phyloP scores from a whole-genome alignment of 2,797 vertebrate genomes.

The Esox lucius region DNA sequence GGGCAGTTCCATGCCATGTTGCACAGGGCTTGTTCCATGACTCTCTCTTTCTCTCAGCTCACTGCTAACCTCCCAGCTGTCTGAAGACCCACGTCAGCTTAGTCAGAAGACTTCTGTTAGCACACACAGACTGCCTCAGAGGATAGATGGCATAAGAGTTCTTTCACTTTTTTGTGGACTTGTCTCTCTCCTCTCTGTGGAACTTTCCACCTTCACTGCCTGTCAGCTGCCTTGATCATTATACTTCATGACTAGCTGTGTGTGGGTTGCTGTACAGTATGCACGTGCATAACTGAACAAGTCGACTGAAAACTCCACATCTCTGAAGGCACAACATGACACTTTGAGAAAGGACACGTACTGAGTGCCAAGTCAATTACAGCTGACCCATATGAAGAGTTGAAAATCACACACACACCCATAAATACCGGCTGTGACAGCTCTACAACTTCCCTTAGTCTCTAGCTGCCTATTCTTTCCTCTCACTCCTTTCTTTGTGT shows the following conservation, averaged over 20 bases:
- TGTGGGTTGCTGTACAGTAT: neutral
- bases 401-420: neutral
- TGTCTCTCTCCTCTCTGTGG: neutral
- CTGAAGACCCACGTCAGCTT: neutral
- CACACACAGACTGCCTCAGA: neutral
- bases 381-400: neutral
- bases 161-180: neutral
- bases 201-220: neutral
- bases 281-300: neutral
- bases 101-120: neutral
- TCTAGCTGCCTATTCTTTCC: neutral
- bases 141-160: neutral
- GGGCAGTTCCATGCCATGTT: neutral
- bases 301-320: neutral
- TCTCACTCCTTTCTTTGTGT: neutral
- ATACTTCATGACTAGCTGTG: slow-evolving; percentile 32
- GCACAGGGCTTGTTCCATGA: neutral
- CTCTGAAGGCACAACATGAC: neutral
- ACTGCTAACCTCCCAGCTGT: neutral
- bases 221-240: slow-evolving; percentile 15
- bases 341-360: neutral
- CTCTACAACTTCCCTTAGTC: neutral
- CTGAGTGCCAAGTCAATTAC: neutral
- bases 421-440: neutral
- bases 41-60: neutral